A percentile compares a stretch with the other conserved stretches of the same genome.
Evolutionary conservation across 2,888 invertebrate genomes (phyloP).

Genomic region (Pollenia amentaria): DNA sequence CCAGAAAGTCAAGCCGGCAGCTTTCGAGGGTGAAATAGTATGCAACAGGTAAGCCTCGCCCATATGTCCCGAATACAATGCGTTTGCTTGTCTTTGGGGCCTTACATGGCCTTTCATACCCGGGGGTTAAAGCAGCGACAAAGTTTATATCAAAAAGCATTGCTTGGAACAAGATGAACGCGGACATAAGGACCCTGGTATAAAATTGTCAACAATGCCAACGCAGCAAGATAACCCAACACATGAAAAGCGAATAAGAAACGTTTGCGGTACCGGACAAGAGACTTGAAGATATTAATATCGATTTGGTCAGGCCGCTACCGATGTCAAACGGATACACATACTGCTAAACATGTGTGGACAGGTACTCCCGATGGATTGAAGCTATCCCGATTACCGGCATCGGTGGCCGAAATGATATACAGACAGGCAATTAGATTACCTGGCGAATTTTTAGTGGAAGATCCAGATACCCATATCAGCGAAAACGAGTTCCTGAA

Average conservation of each 20-base stretch:
- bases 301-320: slow-evolving; percentile 5
- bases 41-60: slow-evolving; percentile 17
- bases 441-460: background rate
- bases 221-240: slow-evolving; percentile 32
- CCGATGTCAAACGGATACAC: background rate
- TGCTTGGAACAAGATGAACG: slow-evolving; percentile 48
- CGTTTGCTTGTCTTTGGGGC: background rate
- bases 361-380: slow-evolving; percentile 29
- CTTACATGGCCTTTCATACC: slow-evolving; percentile 36
- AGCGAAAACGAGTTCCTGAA: slow-evolving; percentile 6
- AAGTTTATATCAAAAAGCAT: slow-evolving; percentile 45
- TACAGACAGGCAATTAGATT: background rate
- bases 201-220: slow-evolving; percentile 44
- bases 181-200: slow-evolving; percentile 13
- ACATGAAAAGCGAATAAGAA: slow-evolving; percentile 11
- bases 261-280: slow-evolving; percentile 35
- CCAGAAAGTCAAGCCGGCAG: background rate
- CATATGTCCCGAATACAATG: background rate
- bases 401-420: slow-evolving; percentile 18
- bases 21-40: slow-evolving; percentile 10
- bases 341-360: slow-evolving; percentile 29
- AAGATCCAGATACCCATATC: background rate
- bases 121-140: background rate
- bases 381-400: background rate
- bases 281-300: slow-evolving; percentile 31